Evolutionary conservation across 2,113 vertebrate species (phyloP), one percentile per base, ranked within the genome.

Genomic region (Puma concolor): DNA sequence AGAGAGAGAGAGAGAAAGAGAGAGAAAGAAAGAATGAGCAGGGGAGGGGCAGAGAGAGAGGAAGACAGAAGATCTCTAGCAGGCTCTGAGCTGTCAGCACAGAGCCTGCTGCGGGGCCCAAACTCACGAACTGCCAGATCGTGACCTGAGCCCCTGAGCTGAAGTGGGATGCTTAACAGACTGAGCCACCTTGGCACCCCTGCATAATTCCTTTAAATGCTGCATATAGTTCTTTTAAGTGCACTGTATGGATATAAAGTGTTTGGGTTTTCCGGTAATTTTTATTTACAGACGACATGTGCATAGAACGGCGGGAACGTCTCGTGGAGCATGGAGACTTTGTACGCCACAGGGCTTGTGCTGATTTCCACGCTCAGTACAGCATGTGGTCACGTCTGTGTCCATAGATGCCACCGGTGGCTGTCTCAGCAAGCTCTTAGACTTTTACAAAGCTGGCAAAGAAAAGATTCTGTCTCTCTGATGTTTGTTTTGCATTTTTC

Each of bases 361-460:
- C 72, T 1, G 0, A 2, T 2, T 54, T 29, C n/a, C 31, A 29
- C 1, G 3, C 60, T 52, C 31, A 31, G 5, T 3, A 9, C 4
- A 33, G 0, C 14, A 41, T 8, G 54, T 66, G 41, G 44, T 44
- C 44, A 44, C 44, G 14, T 54, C 19, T 41, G 5, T 12, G 31
- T n/a, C 25, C 21, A 19, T 44, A 0, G 16, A 1, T 63, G 44
- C 38, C 57, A 54, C 60, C 29, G 1, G 50, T 38, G n/a, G 64
- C 79, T 23, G 19, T 36, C 14, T 91, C 77, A 54, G 9, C 9
- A 5, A 60, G n/a, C 52, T 76, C 48, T 48, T 38, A 13, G 41
- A 38, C 3, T 85, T 71, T 67, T 36, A 14, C 17, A 57, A 63
- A 60, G 15, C 52, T 60, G 17, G 27, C 38, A 88, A 84, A 48